Evolutionary conservation across 1,140 invertebrate genomes (phyloP), one percentile per base, ranked within the genome.

Genomic region (Sinella curviseta): DNA sequence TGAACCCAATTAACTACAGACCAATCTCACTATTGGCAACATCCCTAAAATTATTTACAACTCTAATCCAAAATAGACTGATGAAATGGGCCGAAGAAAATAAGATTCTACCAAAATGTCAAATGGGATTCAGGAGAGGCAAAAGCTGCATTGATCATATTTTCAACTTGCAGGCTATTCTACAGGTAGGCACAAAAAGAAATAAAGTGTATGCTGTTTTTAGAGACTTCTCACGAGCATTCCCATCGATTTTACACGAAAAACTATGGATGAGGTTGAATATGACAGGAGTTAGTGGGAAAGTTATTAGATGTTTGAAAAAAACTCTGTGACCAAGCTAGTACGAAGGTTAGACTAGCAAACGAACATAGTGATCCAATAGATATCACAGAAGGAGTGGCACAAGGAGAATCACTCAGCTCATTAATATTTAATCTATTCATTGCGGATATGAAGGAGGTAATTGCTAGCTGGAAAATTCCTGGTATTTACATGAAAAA

Each of bases 401-500:
- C 20, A 57, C 39, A 55, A 31, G 76, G 76, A 33, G 76, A 77
- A 36, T 3, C 28, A 26, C 2, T 84, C 2, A 82, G 78, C 34
- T 80, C 84, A 16, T 34, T 83, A 12, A 17, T 84, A n/a, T 84
- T 84, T 73, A 78, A 77, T 3, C 70, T 84, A 20, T 84, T 76
- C 73, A 16, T 84, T 20, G 57, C 73, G 4, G 82, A 84, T 26
- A 76, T 84, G 14, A 79, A 80, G 26, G 74, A 75, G 24, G 8
- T 31, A 26, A 12, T 75, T 2, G 14, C 33, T 2, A 48, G 39
- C 4, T n/a, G 8, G 81, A 70, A 31, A 16, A 48, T 70, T 2
- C n/a, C 77, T n/a, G 39, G 60, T 48, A 79, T 75, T 26, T 4
- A 81, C 0, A 76, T 74, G 26, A 70, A 76, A 4, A 35, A 80